These are phyloP conservation scores for Drosophila fulvimacula DNA, from an alignment of 2,888 invertebrate species.

Conservation along the genomic window DNA sequence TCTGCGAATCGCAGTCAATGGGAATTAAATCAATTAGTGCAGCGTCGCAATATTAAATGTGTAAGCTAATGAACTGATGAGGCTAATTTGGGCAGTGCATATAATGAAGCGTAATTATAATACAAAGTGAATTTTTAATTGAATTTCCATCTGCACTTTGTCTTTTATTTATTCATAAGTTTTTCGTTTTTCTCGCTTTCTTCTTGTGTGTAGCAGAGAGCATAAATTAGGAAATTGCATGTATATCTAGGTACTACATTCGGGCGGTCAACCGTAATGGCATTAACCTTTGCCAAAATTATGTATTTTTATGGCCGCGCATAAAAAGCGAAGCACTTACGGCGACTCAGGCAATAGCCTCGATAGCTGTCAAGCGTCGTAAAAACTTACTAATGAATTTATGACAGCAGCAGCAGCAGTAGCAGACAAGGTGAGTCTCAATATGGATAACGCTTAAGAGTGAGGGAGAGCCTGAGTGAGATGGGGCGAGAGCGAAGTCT, in stretches of 20 bases:
- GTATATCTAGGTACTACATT: background rate
- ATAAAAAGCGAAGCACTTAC: slow-evolving; percentile 23
- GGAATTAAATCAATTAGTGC: slow-evolving; percentile 35
- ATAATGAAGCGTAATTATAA: slow-evolving; percentile 14
- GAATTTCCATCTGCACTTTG: background rate
- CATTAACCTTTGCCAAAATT: slow-evolving; percentile 17
- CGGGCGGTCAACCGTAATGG: slow-evolving; percentile 27
- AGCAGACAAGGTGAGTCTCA: slow-evolving; percentile 26
- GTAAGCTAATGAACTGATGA: slow-evolving; percentile 24
- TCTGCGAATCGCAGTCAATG: slow-evolving; percentile 9
- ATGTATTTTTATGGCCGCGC: slow-evolving; percentile 38
- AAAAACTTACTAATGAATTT: slow-evolving; percentile 62
- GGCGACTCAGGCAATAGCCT: slow-evolving; percentile 10
- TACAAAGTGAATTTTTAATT: slow-evolving; percentile 32
- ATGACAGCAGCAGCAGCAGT: slow-evolving; percentile 30
- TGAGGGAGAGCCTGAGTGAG: background rate
- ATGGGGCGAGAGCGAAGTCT: background rate
- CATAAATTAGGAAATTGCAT: slow-evolving; percentile 8
- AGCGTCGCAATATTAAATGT: slow-evolving; percentile 15
- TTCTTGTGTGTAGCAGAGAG: no score
- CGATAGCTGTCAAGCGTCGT: slow-evolving; percentile 27
- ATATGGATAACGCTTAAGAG: slow-evolving; percentile 17
- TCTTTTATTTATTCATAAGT: slow-evolving; percentile 16
- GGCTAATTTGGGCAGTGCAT: slow-evolving; percentile 21
- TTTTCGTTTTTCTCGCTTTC: background rate